phyloP scores from a whole-genome alignment of 2,888 invertebrate genomes.

The Yponomeuta plumbellus region DNA sequence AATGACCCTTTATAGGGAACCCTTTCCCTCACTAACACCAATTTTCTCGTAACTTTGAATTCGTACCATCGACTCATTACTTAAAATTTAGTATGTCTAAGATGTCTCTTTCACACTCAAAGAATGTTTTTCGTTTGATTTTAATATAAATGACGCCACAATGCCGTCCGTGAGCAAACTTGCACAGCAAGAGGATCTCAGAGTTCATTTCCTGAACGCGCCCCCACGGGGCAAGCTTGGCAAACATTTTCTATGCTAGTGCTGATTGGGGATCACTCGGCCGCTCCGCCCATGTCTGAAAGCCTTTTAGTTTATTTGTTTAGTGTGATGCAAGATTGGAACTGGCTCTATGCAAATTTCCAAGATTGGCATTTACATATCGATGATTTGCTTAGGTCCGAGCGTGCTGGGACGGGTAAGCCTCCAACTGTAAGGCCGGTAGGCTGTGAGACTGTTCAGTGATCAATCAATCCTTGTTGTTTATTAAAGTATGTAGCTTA shows the following conservation, averaged over 20 bases:
- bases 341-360: background rate
- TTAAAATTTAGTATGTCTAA: too few relatives aligned
- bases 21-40: too few relatives aligned
- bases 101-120: background rate
- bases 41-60: too few relatives aligned
- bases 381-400: background rate
- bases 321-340: constrained; percentile 17
- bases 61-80: too few relatives aligned
- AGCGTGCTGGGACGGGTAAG: background rate
- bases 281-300: constrained; percentile 20
- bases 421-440: background rate
- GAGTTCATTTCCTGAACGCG: constrained; percentile 12
- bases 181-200: background rate
- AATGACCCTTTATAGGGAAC: too few relatives aligned
- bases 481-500: too few relatives aligned
- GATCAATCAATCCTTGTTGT: too few relatives aligned
- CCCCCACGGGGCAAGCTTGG: constrained; percentile 12
- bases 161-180: background rate
- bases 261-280: constrained; percentile 15
- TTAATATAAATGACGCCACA: background rate
- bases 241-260: constrained; percentile 16
- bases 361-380: background rate
- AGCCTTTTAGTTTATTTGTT: constrained; percentile 30
- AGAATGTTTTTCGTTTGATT: background rate
- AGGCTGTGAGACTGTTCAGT: background rate